Evolutionary conservation across 1,140 invertebrate species (phyloP).

Genomic region (Brachionus rotundiformis): DNA sequence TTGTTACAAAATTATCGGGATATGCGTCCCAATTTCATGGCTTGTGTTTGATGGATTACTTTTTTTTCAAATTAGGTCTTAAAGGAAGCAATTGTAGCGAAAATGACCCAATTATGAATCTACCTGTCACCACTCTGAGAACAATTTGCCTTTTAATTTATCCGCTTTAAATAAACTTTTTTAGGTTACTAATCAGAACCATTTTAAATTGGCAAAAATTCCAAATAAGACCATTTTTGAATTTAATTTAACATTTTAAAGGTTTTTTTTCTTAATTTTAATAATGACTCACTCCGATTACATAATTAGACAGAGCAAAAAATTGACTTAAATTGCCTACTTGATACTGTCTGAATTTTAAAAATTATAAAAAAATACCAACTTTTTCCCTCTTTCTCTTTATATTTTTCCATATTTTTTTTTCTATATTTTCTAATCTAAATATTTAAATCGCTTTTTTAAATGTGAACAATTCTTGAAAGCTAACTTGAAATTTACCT

Average conservation of each 20-base stretch:
- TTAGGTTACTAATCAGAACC: no score
- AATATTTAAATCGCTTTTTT: conserved; percentile 1
- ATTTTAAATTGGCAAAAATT: no score
- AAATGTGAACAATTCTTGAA: conserved; percentile 19
- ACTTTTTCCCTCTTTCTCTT: no score
- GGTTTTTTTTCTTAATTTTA: not conserved
- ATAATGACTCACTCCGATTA: not conserved
- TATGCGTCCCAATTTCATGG: conserved; percentile 11
- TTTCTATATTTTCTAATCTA: not conserved
- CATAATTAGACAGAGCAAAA: not conserved
- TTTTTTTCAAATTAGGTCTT: conserved; percentile 23
- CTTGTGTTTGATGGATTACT: not conserved
- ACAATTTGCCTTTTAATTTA: not conserved
- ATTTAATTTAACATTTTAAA: no score
- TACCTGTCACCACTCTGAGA: not conserved
- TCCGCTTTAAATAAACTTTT: not conserved
- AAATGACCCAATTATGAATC: not conserved
- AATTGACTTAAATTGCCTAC: not conserved
- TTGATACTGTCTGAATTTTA: not conserved
- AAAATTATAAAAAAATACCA: not conserved
- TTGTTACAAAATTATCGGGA: conserved; percentile 37
- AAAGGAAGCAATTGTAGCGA: not conserved
- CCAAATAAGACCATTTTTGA: no score
- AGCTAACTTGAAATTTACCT: conserved; percentile 9
- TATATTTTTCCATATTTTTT: no score